Evolutionary conservation across 2,113 vertebrate genomes (phyloP).

Genomic region (Ictidomys tridecemlineatus): DNA sequence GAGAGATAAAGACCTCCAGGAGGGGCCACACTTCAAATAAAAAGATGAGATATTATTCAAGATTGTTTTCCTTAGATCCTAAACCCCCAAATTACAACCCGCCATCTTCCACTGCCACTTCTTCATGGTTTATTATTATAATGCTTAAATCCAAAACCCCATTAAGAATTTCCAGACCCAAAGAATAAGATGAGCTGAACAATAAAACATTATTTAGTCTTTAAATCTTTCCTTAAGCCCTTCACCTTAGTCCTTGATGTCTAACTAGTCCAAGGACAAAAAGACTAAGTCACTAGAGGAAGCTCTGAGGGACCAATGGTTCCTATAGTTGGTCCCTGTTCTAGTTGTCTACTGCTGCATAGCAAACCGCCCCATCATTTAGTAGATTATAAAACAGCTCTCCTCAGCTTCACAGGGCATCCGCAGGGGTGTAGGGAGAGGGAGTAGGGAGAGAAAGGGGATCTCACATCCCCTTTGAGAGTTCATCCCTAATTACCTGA

Average conservation of each 20-base stretch:
- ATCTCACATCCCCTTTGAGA: background rate
- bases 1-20: background rate
- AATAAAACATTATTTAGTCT: background rate
- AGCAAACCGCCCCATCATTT: background rate
- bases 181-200: background rate
- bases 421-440: background rate
- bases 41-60: background rate
- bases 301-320: background rate
- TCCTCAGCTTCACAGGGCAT: background rate
- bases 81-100: background rate
- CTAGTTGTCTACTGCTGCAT: background rate
- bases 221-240: background rate
- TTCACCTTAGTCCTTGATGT: background rate
- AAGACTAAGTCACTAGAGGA: background rate
- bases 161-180: background rate
- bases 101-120: background rate
- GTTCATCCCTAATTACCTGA: background rate
- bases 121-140: background rate
- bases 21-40: background rate
- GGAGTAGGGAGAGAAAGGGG: too few species aligned
- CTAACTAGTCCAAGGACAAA: background rate
- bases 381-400: background rate
- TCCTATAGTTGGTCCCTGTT: background rate
- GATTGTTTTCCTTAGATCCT: background rate
- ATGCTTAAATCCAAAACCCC: background rate